Evolutionary conservation across 2,797 vertebrate species (phyloP), one percentile per base, ranked within the genome.

Genomic region (Scolopax rusticola): DNA sequence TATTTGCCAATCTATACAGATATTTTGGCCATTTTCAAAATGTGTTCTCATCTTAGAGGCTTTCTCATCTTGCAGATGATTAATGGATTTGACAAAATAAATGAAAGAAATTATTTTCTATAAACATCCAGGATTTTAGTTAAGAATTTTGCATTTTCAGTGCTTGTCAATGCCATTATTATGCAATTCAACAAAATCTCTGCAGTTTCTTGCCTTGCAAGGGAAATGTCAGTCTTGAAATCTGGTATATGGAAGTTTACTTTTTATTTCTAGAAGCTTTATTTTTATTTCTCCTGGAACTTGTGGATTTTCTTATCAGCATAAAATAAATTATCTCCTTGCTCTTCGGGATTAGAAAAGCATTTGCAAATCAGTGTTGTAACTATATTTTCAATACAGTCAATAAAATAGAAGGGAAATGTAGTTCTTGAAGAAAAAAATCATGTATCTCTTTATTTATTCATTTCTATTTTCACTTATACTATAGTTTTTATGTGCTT

Each of bases 11-110:
- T 88, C 63, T 90, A 10, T 78, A 54, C 83, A 82, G 80, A 53
- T 89, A 70, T 86, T 91, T 63, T 91, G 70, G 88, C 82, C 64
- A 90, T 94, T 95, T 95, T 93, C 80, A 89, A 63, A 95, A 79
- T 89, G 56, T 76, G 41, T 93, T 95, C 70, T 94, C 90, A 68
- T 93, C 80, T 94, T 89, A 89, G 83, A 95, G 77, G 33, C 74
- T 79, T 88, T 91, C 59, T 88, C 83, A 91, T 94, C 74, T 91
- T 90, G 53, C 70, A 93, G 90, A 60, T 92, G 56, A 76, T 94
- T 75, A 93, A 93, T 32, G 30, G 63, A 78, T 90, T 96, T 93
- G 64, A 48, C 47, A 91, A 91, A 93, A 84, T 61, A 91, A 79
- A 56, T 60, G 47, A 69, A 86, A 88, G 25, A 88, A 50, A 65